These are phyloP conservation scores for Trichogramma dendrolimi DNA, from an alignment of 2,888 invertebrate species.

Conservation along the genomic window DNA sequence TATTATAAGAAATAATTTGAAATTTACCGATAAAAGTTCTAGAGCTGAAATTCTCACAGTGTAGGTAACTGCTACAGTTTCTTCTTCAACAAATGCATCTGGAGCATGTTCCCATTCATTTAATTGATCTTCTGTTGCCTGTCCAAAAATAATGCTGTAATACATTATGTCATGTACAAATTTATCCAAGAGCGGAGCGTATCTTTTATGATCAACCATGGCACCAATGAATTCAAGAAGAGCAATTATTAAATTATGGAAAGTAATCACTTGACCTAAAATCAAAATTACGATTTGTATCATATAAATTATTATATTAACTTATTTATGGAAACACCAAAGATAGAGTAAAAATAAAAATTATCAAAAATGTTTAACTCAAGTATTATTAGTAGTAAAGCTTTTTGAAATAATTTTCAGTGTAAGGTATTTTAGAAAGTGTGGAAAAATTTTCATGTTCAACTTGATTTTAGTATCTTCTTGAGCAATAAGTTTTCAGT, in stretches of 20 bases:
- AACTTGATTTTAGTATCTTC: slow-evolving; percentile 7
- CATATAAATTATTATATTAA: background rate
- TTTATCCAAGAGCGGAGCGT: slow-evolving; percentile 58
- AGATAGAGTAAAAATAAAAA: background rate
- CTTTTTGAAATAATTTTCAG: background rate
- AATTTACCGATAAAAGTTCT: slow-evolving; percentile 58
- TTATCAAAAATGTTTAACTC: background rate
- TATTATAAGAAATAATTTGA: background rate
- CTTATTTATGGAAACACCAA: background rate
- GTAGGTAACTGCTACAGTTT: slow-evolving; percentile 62
- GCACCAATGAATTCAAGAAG: slow-evolving; percentile 66
- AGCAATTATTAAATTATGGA: slow-evolving; percentile 63
- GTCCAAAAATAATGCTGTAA: slow-evolving; percentile 65
- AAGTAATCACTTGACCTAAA: slow-evolving; percentile 61
- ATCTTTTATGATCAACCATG: slow-evolving; percentile 59
- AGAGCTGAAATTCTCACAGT: slow-evolving; percentile 65
- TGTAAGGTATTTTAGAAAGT: background rate
- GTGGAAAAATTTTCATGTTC: background rate
- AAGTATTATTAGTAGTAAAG: background rate
- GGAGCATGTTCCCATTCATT: slow-evolving; percentile 62
- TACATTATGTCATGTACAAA: slow-evolving; percentile 64
- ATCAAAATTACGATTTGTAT: background rate
- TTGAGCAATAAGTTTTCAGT: background rate
- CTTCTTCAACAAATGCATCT: slow-evolving; percentile 67
- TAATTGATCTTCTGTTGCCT: slow-evolving; percentile 67